Base-by-base conservation (phyloP, 2,888 invertebrate genomes). In the Lepidochrysops patricia region DNA sequence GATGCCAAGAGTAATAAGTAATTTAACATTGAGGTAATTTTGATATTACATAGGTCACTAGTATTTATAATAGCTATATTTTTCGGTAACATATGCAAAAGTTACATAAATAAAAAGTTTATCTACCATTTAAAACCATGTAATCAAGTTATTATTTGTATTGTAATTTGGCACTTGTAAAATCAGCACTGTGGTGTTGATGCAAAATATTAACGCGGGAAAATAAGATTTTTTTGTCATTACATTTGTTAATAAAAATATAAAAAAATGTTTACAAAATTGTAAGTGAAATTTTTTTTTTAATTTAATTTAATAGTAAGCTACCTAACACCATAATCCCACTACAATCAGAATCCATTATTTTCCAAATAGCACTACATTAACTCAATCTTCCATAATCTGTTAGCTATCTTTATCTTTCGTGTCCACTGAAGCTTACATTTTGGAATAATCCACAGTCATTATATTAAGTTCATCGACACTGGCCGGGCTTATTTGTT, bases 161-260 rank as follows among this genome's bases (percentile, higher is more conserved):
- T 19, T 19, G 2, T 43, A 43, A 43, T 43, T 43, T 43, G 19
- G 15, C 37, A 19, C 15, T 15, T 15, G 37, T 43, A 19, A 43
- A 43, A 43, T 43, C 37, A 43, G 37, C 37, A 15, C 19, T 43
- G 37, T 19, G 37, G 37, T 34, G 49, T 35, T 60, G 49, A 12
- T 34, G 48, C 35, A 34, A 60, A 60, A 57, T 57, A 27, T 27
- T 23, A 19, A 56, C 4, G 54, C n/a, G 27, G 26, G 23, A 59
- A 35, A 59, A 15, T 54, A 13, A 43, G 15, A 6, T 19, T 7
- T 43, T 43, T 43, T 15, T 6, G 9, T 43, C 15, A 43, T 43
- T 37, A 37, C n/a, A n/a, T n/a, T n/a, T n/a, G n/a, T n/a, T n/a
- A n/a, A n/a, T n/a, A n/a, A n/a, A n/a, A n/a, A n/a, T n/a, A n/a